Evolutionary conservation across 2,113 vertebrate species (phyloP).

Genomic region (Antidorcas marsupialis): DNA sequence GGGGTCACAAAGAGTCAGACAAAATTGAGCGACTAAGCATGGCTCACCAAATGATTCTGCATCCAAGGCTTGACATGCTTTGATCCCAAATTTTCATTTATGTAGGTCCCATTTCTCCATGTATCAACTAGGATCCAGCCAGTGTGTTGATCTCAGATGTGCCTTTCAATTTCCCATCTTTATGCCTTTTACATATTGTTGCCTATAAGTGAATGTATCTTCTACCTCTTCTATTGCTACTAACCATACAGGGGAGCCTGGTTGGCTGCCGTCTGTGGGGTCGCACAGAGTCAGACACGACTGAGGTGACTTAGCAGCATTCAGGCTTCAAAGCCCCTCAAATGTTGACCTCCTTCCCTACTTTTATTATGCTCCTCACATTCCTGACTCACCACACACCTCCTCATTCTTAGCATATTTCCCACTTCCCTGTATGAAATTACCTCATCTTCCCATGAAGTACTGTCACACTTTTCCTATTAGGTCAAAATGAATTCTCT

Average conservation of each 20-base stretch:
- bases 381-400: background rate
- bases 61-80: background rate
- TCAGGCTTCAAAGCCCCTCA: background rate
- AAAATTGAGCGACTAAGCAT: no score
- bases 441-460: background rate
- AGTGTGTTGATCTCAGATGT: background rate
- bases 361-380: background rate
- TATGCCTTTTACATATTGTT: background rate
- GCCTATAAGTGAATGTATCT: background rate
- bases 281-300: fast-evolving
- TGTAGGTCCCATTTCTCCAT: background rate
- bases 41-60: background rate
- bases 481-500: background rate
- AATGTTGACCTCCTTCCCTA: background rate
- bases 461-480: background rate
- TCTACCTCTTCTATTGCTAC: background rate
- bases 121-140: background rate
- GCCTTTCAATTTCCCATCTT: background rate
- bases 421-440: background rate
- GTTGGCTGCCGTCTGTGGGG: no score
- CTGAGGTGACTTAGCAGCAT: no score
- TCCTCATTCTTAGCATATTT: background rate
- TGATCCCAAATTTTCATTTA: background rate
- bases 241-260: background rate
- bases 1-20: no score